Base-by-base conservation (phyloP, 2,888 invertebrate genomes). In the Dascillus cervinus region DNA sequence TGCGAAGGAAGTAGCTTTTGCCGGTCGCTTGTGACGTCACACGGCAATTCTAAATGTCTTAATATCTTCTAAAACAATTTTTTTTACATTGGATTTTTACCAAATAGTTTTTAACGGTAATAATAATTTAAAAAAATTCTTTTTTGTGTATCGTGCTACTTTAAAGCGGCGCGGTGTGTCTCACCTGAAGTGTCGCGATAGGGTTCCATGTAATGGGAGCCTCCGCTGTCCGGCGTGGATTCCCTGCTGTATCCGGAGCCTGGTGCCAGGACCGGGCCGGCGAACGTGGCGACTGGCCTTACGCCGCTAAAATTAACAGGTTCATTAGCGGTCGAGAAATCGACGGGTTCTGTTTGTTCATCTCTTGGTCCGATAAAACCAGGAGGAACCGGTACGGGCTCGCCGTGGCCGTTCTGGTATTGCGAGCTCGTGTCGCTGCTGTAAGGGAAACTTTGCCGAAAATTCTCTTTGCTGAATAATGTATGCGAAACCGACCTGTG, bases 221-320 rank as follows among this genome's bases (percentile, higher is more conserved):
- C 87, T 28, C 87, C 87, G 56, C 86, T 87, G 63, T 89, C 88
- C 3, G 88, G 88, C 29, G 88, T 88, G 41, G 88, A 88, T 67
- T 89, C 88, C 53, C 88, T 77, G 66, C 87, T 88, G 63, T 88
- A 88, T 6, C 67, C 65, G 58, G 78, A 77, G 33, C 82, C 73
- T 49, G 82, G 72, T 66, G 79, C 44, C 44, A 60, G 39, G 43
- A 57, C 47, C 41, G 59, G 42, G 44, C 56, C 60, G 32, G 60
- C 59, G 37, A 62, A 59, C n/a, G 58, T 53, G 23, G 60, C 58
- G 39, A 72, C 70, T 23, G 72, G 71, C 60, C 72, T 66, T 47
- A 72, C 71, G 35, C 72, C 71, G 58, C 71, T 72, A 60, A 75
- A 78, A 62, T 74, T 74, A 45, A 77, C 69, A 30, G 76, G 75